Evolutionary conservation across 2,888 invertebrate genomes (phyloP).

Genomic region (Eremobia ochroleuca): DNA sequence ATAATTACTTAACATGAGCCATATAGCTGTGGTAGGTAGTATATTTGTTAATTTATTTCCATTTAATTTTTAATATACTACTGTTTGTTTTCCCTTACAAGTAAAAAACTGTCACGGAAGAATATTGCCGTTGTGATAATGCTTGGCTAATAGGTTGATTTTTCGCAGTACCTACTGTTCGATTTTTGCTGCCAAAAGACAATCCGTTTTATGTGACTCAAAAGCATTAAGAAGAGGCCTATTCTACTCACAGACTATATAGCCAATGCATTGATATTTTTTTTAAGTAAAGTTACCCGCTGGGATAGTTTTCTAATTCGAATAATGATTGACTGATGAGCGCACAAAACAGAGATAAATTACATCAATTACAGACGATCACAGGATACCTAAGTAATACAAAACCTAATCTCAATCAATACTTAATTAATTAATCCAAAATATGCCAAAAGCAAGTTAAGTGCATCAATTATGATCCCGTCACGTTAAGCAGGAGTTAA

Average conservation of each 20-base stretch:
- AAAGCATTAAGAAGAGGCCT: neutral
- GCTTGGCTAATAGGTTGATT: neutral
- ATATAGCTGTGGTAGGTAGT: slow-evolving; percentile 9
- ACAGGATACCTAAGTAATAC: neutral
- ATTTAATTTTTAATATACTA: neutral
- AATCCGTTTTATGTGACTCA: neutral
- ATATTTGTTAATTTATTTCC: neutral
- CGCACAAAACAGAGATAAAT: neutral
- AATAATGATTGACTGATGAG: too few relatives aligned
- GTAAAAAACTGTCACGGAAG: neutral
- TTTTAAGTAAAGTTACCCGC: neutral
- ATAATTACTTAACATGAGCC: slow-evolving; percentile 11
- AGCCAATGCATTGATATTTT: neutral
- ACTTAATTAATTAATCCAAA: slow-evolving; percentile 62
- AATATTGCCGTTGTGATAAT: neutral
- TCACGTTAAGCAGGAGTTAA: slow-evolving; percentile 71
- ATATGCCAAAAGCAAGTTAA: slow-evolving; percentile 68
- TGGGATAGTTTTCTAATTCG: neutral
- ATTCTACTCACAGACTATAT: neutral
- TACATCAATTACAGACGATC: slow-evolving; percentile 7
- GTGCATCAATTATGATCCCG: slow-evolving; percentile 74
- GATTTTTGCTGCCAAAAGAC: neutral
- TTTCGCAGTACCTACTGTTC: neutral
- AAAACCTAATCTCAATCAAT: slow-evolving; percentile 40
- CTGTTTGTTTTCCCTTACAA: too few relatives aligned